A percentile compares a stretch with the other conserved stretches of the same genome.
Evolutionary conservation across 2,888 invertebrate species (phyloP).

Genomic region (Spodoptera exigua): DNA sequence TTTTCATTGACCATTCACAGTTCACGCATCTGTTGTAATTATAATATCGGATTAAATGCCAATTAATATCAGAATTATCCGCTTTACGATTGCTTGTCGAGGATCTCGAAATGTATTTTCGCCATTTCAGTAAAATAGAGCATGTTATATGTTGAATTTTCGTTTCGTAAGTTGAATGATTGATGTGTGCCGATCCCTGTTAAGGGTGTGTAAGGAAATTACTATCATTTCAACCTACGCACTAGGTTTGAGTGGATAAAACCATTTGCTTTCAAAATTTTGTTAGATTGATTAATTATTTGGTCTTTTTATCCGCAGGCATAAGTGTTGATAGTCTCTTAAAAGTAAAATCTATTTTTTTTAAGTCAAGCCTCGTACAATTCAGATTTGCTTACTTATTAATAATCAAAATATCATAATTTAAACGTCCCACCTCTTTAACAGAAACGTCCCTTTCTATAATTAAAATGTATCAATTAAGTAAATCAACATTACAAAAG

Average conservation of each 20-base stretch:
- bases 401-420: too few species aligned
- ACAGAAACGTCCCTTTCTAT: too few species aligned
- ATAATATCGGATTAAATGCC: constrained; percentile 26
- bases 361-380: too few species aligned
- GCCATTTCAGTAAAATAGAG: not conserved
- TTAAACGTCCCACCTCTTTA: too few species aligned
- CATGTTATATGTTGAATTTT: constrained; percentile 7
- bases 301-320: too few species aligned
- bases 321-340: too few species aligned
- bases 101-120: not conserved
- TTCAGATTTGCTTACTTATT: too few species aligned
- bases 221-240: constrained; percentile 3
- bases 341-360: too few species aligned
- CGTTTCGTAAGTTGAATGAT: constrained; percentile 14
- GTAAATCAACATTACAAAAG: constrained; percentile 26
- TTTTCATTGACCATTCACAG: constrained; percentile 18
- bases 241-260: not conserved
- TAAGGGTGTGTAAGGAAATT: constrained; percentile 8
- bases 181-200: constrained; percentile 25
- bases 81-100: too few species aligned
- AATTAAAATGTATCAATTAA: constrained; percentile 19
- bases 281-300: not conserved
- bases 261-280: not conserved
- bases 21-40: constrained; percentile 12
- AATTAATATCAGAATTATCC: constrained; percentile 21